Base-by-base conservation (phyloP, 2,888 invertebrate genomes). In the Caenorhabditis drosophilae region DNA sequence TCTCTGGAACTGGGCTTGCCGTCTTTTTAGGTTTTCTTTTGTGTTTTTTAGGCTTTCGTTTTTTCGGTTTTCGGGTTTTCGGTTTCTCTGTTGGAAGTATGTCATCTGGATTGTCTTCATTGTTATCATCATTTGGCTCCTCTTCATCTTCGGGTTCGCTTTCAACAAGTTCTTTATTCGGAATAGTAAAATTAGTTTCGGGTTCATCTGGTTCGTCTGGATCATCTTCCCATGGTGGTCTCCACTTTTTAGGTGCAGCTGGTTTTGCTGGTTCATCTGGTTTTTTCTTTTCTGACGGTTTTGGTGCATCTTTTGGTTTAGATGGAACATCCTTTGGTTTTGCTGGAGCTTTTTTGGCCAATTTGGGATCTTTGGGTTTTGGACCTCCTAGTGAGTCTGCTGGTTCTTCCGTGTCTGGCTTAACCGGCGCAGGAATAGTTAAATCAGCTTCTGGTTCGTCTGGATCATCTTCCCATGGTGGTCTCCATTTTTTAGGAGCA, bases 361-460 rank as follows among this genome's bases (percentile, higher is more conserved):
- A 34, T 27, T 64, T 58, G 2, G 64, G 64, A 54, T 57, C 54
- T 41, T 63, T 63, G 2, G 38, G 38, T 18, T 52, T 62, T 1
- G 62, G 62, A 16, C 45, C 53, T 15, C 50, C 46, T 0, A 58
- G 11, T 12, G 62, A 49, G 0, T 61, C 56, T 12, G 58, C 58
- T n/a, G 62, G 55, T 36, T 55, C 55, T 42, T 55, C 62, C 2
- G 58, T 20, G n/a, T 55, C 67, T 16, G 53, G 60, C 25, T 67
- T 70, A 18, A 48, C 48, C 0, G 62, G 61, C 4, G 61, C 61
- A 2, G 61, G 61, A 31, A 62, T 47, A 7, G 61, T 62, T 44
- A 56, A 62, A 40, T 73, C 69, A 0, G 64, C 60, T 44, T 71
- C 73, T 0, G 67, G 67, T 20, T 73, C 57, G 42, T 50, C 61